Percentiles rank a stretch among this genome's conserved stretches.
These are phyloP conservation scores for Laspeyria flexula DNA, from an alignment of 2,888 invertebrate genomes.

Conservation along the genomic window DNA sequence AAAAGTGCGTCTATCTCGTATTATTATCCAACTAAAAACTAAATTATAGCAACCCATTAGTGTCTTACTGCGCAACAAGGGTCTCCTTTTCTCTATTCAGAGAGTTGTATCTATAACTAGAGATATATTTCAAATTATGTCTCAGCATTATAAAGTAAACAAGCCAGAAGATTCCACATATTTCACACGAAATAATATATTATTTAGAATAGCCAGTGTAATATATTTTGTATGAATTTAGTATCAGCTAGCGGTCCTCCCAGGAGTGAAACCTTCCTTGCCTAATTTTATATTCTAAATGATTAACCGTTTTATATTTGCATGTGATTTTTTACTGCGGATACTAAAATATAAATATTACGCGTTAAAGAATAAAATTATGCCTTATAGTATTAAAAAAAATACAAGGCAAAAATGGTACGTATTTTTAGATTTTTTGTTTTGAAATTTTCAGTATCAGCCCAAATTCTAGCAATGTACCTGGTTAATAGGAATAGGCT, in stretches of 20 bases:
- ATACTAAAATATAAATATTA: slow-evolving; percentile 21
- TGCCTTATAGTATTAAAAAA: too few species aligned
- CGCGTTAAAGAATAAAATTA: slow-evolving; percentile 13
- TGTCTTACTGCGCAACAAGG: too few species aligned
- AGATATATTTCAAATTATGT: not conserved
- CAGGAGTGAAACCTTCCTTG: slow-evolving; percentile 32
- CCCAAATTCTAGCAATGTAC: too few species aligned
- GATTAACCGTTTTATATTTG: slow-evolving; percentile 39
- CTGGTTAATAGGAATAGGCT: too few species aligned
- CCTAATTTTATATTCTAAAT: slow-evolving; percentile 42
- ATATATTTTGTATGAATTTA: slow-evolving; percentile 38
- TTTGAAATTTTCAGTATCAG: too few species aligned
- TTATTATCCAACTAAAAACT: too few species aligned
- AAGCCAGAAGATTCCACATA: slow-evolving; percentile 8
- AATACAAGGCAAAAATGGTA: too few species aligned
- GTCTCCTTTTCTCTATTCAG: too few species aligned
- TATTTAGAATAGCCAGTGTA: slow-evolving; percentile 29
- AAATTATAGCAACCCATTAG: too few species aligned
- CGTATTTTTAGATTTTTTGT: too few species aligned
- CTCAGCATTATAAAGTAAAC: slow-evolving; percentile 8
- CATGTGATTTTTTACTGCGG: slow-evolving; percentile 28
- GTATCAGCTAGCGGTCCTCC: slow-evolving; percentile 21
- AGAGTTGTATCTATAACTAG: too few species aligned
- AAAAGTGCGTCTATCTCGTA: too few species aligned
- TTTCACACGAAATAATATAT: slow-evolving; percentile 30